Conservation (phyloP, 1,140 invertebrate species). For the Drosophila fuyamai region DNA sequence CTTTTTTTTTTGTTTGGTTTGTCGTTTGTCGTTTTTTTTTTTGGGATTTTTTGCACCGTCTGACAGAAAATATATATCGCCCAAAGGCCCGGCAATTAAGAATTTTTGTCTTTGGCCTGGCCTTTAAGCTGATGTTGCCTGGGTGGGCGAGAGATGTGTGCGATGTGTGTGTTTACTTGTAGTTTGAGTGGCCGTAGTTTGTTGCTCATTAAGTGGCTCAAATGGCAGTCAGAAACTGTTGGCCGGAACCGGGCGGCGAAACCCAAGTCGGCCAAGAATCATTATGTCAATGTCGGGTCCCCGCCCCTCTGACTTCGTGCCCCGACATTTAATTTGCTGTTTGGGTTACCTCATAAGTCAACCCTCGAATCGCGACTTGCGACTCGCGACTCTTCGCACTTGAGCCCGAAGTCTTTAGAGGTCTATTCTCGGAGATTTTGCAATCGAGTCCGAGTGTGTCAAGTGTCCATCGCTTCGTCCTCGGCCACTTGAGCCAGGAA, state of each 20-base stretch:
- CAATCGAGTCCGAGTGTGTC: constrained; percentile 48
- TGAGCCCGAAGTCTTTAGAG: constrained; percentile 27
- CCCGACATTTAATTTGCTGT: constrained; percentile 65
- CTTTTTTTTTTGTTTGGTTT: not conserved
- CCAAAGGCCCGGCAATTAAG: constrained; percentile 69
- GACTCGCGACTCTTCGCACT: constrained; percentile 45
- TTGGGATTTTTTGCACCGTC: constrained; percentile 4
- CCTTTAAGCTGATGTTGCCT: constrained; percentile 26
- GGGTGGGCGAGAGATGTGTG: constrained; percentile 58
- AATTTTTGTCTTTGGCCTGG: constrained; percentile 56
- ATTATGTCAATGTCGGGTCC: constrained; percentile 77
- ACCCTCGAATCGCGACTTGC: not conserved
- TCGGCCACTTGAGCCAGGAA: constrained; percentile 22
- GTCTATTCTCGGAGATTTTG: constrained; percentile 71
- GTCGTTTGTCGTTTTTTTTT: not conserved
- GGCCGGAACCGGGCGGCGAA: constrained; percentile 24
- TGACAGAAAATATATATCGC: constrained; percentile 46
- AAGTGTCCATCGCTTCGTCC: constrained; percentile 45
- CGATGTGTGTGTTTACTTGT: constrained; percentile 6
- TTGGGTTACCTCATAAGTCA: constrained; percentile 67
- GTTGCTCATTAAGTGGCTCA: constrained; percentile 69
- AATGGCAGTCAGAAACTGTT: constrained; percentile 39
- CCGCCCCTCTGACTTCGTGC: constrained; percentile 6
- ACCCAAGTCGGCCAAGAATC: constrained; percentile 55
- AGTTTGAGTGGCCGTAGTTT: constrained; percentile 12